Base-by-base conservation (phyloP, 2,113 vertebrate species). In the Sitta europaea region DNA sequence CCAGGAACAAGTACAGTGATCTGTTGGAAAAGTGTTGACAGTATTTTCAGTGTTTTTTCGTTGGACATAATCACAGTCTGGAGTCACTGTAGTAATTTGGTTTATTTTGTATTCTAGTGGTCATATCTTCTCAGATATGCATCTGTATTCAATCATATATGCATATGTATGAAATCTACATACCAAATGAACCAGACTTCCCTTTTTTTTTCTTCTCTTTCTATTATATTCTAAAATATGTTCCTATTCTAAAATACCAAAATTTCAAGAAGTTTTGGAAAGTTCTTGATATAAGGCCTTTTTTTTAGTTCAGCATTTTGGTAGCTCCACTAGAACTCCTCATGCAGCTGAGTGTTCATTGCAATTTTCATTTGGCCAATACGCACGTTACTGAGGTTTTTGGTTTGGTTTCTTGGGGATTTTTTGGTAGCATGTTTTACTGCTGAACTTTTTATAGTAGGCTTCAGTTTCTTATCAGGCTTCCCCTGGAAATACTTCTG, bases 391-490 rank as follows among this genome's bases (percentile, higher is more conserved):
- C 24, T 5, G 6, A 62, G 21, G 11, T 21, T 40, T 31, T 35
- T n/a, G 12, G 33, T n/a, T 53, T 67, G 29, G 4, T 38, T 45
- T 35, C 29, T 53, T 8, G 17, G 4, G 43, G 50, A 8, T 50
- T 70, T 58, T 72, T 36, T 67, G 16, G 11, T n/a, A 42, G 22
- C 2, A 1, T 50, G 14, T 92, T 90, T 63, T 43, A 40, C 40
- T 68, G n/a, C 33, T 53, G 48, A 57, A 23, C 40, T 67, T 76
- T 51, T 13, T 71, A 1, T 17, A 33, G 21, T 33, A 53, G 25
- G 12, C 62, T 90, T 90, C 36, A 51, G 35, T 81, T 87, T 55
- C 55, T 76, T 86, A 48, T 48, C 43, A 90, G 54, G 53, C 48
- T 75, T 86, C 20, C 45, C 63, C 35, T 74, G 48, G 45, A 81